Conservation (phyloP, 2,888 invertebrate genomes). For the Eupelmus urozonus region DNA sequence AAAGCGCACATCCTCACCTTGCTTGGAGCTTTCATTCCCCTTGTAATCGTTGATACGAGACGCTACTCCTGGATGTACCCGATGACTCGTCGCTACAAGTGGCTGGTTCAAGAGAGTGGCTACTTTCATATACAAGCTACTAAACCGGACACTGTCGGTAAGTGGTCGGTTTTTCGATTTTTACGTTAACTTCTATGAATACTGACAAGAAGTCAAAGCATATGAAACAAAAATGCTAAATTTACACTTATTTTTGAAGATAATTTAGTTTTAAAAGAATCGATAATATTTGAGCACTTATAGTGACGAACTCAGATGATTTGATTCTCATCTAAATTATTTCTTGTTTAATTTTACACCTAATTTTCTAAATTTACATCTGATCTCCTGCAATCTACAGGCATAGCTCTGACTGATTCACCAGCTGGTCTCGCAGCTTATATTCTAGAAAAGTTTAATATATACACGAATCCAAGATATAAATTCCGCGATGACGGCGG, state of each 20-base stretch:
- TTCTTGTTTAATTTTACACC: too few species aligned
- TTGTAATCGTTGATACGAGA: slow-evolving; percentile 80
- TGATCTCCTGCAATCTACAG: too few species aligned
- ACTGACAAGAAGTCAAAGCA: too few species aligned
- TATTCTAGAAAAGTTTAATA: slow-evolving; percentile 92
- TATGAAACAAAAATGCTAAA: too few species aligned
- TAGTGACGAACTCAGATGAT: too few species aligned
- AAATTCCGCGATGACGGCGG: slow-evolving; percentile 82
- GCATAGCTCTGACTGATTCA: slow-evolving; percentile 84
- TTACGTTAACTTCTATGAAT: too few species aligned
- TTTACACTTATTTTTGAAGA: too few species aligned
- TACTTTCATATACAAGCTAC: slow-evolving; percentile 90
- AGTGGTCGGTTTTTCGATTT: too few species aligned
- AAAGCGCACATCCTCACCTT: slow-evolving; percentile 72
- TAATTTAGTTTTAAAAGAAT: too few species aligned
- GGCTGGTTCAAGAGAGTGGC: slow-evolving; percentile 77
- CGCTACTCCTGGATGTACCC: slow-evolving; percentile 79
- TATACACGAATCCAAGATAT: slow-evolving; percentile 83
- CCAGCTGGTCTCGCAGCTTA: slow-evolving; percentile 93
- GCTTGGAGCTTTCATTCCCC: slow-evolving; percentile 80
- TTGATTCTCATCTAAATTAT: too few species aligned
- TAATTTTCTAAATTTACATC: too few species aligned
- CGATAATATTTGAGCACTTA: too few species aligned
- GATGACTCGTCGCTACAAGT: slow-evolving; percentile 70
- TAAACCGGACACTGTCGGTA: slow-evolving; percentile 93